phyloP scores from a whole-genome alignment of 2,888 invertebrate species.

The Epinotia nisella region DNA sequence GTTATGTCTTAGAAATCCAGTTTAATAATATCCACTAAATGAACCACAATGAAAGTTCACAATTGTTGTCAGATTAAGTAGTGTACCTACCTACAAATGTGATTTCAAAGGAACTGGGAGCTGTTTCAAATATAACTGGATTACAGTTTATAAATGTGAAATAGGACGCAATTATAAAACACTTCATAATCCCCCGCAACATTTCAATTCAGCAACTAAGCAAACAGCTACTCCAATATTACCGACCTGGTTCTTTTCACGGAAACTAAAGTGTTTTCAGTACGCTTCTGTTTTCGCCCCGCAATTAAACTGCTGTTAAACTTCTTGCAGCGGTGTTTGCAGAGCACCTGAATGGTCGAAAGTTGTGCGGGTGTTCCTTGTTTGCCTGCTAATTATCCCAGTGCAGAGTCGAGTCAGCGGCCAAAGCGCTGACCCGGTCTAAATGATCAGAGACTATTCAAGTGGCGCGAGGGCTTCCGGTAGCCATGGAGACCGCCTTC shows the following conservation, averaged over 20 bases:
- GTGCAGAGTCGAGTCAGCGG: conserved; percentile 70
- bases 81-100: neutral
- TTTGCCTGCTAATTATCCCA: conserved; percentile 83
- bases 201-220: conserved; percentile 67
- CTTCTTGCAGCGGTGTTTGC: conserved; percentile 82
- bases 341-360: conserved; percentile 80
- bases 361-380: conserved; percentile 78
- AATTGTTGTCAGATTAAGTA: neutral
- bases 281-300: conserved; percentile 80
- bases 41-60: neutral
- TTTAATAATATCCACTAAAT: too few relatives aligned
- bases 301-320: conserved; percentile 85
- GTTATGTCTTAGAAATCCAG: too few relatives aligned
- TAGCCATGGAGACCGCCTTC: conserved; percentile 79
- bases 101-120: neutral
- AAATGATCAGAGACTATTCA: conserved; percentile 71
- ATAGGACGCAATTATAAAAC: conserved; percentile 10
- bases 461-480: conserved; percentile 71
- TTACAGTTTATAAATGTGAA: conserved; percentile 23
- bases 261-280: conserved; percentile 78
- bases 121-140: neutral
- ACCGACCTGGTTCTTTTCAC: conserved; percentile 77
- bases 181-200: conserved; percentile 47
- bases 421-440: conserved; percentile 54
- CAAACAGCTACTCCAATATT: conserved; percentile 52